Conservation (phyloP, 2,888 invertebrate species). For the Carpatolechia fugitivella region DNA sequence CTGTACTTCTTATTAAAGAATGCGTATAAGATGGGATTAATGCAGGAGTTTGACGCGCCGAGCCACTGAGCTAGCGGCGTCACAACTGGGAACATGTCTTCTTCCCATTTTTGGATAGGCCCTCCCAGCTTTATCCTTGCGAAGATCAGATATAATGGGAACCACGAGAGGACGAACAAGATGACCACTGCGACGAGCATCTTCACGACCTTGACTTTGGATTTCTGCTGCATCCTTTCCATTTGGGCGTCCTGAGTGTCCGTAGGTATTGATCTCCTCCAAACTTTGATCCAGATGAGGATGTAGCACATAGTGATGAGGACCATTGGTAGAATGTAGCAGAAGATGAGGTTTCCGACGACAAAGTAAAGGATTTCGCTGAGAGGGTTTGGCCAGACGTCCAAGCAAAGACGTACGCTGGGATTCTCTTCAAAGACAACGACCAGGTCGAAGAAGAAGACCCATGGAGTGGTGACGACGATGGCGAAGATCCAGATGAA, state of each 20-base stretch:
- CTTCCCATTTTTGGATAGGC: conserved; percentile 86
- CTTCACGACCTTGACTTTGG: conserved; percentile 96
- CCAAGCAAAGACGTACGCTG: conserved; percentile 87
- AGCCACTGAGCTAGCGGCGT: conserved; percentile 95
- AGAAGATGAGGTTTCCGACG: conserved; percentile 91
- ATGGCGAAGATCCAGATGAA: conserved; percentile 94
- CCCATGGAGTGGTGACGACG: conserved; percentile 93
- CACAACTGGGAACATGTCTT: conserved; percentile 87
- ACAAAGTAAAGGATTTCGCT: conserved; percentile 93
- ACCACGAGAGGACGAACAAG: conserved; percentile 95
- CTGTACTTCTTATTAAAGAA: conserved; percentile 97
- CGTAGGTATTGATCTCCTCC: conserved; percentile 92
- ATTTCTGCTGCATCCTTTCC: conserved; percentile 95
- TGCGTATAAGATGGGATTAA: conserved; percentile 96
- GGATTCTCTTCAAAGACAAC: conserved; percentile 86
- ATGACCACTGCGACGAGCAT: conserved; percentile 96
- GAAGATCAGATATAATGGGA: conserved; percentile 94
- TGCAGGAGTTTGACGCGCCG: conserved; percentile 96
- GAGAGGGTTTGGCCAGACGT: conserved; percentile 91
- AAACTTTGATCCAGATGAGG: conserved; percentile 94
- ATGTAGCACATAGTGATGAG: conserved; percentile 95
- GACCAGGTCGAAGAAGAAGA: conserved; percentile 91
- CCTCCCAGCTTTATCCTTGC: conserved; percentile 91
- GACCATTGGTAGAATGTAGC: conserved; percentile 94
- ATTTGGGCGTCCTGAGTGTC: conserved; percentile 95